phyloP scores from a whole-genome alignment of 2,888 invertebrate genomes.

The Cephalotes varians region DNA sequence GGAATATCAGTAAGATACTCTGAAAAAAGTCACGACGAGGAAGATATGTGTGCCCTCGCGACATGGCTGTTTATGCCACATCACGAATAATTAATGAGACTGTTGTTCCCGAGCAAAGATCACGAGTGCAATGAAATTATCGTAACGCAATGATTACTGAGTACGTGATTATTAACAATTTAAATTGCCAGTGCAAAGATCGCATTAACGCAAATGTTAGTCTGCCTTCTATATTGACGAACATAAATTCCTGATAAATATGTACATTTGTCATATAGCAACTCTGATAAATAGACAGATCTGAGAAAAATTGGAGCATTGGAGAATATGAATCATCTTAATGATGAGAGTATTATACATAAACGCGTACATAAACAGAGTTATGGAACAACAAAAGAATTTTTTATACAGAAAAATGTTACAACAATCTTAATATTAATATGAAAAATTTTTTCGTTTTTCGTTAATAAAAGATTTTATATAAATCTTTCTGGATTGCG shows the following conservation, averaged over 20 bases:
- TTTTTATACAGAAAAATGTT: background rate
- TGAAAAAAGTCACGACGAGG: background rate
- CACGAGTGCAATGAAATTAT: conserved; percentile 27
- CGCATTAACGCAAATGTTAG: conserved; percentile 20
- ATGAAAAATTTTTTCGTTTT: background rate
- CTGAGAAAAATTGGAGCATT: conserved; percentile 50
- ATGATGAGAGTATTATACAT: conserved; percentile 58
- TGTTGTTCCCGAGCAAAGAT: conserved; percentile 39
- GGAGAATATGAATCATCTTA: conserved; percentile 57
- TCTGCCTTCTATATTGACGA: background rate
- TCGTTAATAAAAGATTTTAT: background rate
- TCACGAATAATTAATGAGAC: conserved; percentile 20
- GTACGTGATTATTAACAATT: conserved; percentile 11
- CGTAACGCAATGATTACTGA: background rate
- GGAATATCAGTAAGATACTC: too few species aligned
- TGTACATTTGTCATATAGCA: background rate
- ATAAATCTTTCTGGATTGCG: background rate
- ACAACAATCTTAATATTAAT: background rate
- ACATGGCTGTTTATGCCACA: background rate
- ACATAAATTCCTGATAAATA: background rate
- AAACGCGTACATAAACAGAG: conserved; percentile 33
- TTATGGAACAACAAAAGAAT: conserved; percentile 37
- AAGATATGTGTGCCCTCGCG: background rate
- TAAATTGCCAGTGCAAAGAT: conserved; percentile 38
- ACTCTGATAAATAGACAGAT: conserved; percentile 6